Conservation (phyloP, 2,888 invertebrate genomes). For the Clitarchus hookeri region DNA sequence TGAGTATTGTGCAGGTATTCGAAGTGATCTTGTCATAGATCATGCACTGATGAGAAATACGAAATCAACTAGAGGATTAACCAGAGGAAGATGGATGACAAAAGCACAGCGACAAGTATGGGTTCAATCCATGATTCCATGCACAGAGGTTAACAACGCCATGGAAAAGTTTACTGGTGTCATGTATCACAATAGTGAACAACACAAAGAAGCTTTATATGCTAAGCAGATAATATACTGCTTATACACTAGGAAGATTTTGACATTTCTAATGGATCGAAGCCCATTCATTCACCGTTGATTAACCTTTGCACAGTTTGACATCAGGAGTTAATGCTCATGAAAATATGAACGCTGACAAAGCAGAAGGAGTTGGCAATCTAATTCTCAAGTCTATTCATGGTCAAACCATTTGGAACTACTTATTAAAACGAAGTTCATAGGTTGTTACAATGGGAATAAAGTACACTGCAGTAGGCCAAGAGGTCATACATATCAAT, state of each 20-base stretch:
- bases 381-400: neutral
- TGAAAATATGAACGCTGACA: neutral
- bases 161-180: neutral
- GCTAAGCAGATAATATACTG: neutral
- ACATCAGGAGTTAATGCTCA: neutral
- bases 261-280: neutral
- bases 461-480: too few relatives aligned
- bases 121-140: slow-evolving; percentile 15
- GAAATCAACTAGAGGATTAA: neutral
- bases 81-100: neutral
- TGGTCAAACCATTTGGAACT: too few relatives aligned
- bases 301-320: neutral
- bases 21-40: neutral
- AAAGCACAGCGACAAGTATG: neutral
- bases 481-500: neutral
- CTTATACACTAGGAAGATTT: neutral
- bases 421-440: too few relatives aligned
- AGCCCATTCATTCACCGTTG: neutral
- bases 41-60: neutral
- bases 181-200: neutral
- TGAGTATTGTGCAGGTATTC: slow-evolving; percentile 4
- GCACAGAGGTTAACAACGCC: neutral
- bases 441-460: too few relatives aligned
- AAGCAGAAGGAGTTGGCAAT: neutral
- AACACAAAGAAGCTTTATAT: slow-evolving; percentile 10